Conservation (phyloP, 2,888 invertebrate species). For the Noctuana brunneofusca region DNA sequence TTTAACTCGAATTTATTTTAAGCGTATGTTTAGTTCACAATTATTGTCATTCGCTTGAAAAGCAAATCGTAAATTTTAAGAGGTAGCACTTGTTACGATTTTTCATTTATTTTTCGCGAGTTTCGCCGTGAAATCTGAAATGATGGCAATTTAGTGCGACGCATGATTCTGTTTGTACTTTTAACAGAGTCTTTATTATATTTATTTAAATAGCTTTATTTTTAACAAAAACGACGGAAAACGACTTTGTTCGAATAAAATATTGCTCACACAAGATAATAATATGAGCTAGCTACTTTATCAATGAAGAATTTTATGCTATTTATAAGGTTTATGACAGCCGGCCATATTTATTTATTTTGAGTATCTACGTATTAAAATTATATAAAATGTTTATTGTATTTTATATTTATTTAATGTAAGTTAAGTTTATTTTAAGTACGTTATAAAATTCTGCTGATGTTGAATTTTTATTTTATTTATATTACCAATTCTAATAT, state of each 20-base stretch:
- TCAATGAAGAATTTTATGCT: background rate
- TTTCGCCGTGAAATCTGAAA: background rate
- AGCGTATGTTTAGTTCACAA: slow-evolving; percentile 53
- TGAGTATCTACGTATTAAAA: no score
- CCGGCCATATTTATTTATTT: no score
- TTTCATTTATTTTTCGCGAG: slow-evolving; percentile 5
- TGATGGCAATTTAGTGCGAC: slow-evolving; percentile 3
- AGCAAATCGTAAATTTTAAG: slow-evolving; percentile 51
- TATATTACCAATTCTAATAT: no score
- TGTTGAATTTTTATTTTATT: no score
- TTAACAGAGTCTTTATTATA: background rate
- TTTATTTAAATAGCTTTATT: background rate
- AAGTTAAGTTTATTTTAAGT: no score
- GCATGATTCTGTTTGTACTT: background rate
- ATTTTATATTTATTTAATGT: no score
- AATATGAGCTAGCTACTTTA: no score
- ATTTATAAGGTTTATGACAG: background rate
- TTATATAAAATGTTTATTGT: no score
- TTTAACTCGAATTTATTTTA: slow-evolving; percentile 46
- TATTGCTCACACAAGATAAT: no score
- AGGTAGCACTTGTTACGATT: slow-evolving; percentile 7
- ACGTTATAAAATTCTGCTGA: no score
- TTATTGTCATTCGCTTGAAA: slow-evolving; percentile 51
- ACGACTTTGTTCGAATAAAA: background rate
- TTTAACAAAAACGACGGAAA: background rate